Percentiles rank a stretch among this genome's conserved stretches.
These are phyloP conservation scores for Ferdinandea cuprea DNA, from an alignment of 2,888 invertebrate genomes.

Conservation along the genomic window DNA sequence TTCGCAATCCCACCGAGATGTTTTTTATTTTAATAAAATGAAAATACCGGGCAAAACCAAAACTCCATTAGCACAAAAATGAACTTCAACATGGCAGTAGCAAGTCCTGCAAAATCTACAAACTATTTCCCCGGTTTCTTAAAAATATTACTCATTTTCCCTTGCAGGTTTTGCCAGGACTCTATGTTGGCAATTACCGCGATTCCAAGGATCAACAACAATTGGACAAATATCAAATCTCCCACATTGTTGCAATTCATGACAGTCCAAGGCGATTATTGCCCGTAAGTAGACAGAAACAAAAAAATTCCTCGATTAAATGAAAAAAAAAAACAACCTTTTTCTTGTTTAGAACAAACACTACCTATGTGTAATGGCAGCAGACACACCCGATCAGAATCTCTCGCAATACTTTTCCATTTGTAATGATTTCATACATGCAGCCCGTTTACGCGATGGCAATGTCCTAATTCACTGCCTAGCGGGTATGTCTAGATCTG, in stretches of 20 bases:
- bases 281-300: slow-evolving; percentile 86
- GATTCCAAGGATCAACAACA: slow-evolving; percentile 97
- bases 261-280: slow-evolving; percentile 95
- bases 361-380: slow-evolving; percentile 97
- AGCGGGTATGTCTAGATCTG: slow-evolving; percentile 98
- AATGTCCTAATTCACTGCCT: slow-evolving; percentile 97
- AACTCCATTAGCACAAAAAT: slow-evolving; percentile 56
- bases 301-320: neutral
- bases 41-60: slow-evolving; percentile 1
- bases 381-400: slow-evolving; percentile 97
- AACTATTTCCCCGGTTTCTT: slow-evolving; percentile 8
- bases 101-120: slow-evolving; percentile 65
- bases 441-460: slow-evolving; percentile 93
- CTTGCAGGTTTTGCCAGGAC: slow-evolving; percentile 93
- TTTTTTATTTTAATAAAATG: neutral
- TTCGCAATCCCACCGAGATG: neutral
- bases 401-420: slow-evolving; percentile 95
- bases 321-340: neutral
- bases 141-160: neutral
- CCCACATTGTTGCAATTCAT: slow-evolving; percentile 97
- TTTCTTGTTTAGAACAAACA: slow-evolving; percentile 95
- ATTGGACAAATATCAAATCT: slow-evolving; percentile 94
- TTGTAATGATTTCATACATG: slow-evolving; percentile 98
- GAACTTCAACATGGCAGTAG: slow-evolving; percentile 80
- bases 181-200: slow-evolving; percentile 97